Percentiles rank a stretch among this genome's conserved stretches.
Evolutionary conservation across 2,113 vertebrate genomes (phyloP).

Genomic region (Cryptomyrus ogoouensis): DNA sequence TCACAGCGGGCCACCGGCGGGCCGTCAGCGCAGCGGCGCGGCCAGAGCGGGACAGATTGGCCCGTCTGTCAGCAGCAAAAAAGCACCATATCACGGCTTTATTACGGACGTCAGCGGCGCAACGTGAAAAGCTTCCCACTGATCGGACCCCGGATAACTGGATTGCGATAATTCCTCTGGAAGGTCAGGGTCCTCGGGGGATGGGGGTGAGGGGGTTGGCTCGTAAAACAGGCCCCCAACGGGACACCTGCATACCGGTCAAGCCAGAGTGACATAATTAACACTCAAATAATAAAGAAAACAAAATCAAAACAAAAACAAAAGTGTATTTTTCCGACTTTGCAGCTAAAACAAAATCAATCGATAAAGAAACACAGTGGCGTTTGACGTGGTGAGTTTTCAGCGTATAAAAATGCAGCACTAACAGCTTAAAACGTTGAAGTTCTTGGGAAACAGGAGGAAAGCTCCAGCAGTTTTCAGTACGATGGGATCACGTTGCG

Average conservation of each 20-base stretch:
- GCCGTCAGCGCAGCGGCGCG: constrained; percentile 26
- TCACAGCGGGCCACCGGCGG: constrained; percentile 26
- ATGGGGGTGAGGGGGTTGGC: not conserved
- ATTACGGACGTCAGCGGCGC: constrained; percentile 51
- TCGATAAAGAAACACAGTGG: not conserved
- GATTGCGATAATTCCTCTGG: constrained; percentile 50
- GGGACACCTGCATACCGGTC: not conserved
- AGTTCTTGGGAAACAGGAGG: not conserved
- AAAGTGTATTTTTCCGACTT: not conserved
- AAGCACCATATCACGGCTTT: constrained; percentile 43
- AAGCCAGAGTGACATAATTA: not conserved
- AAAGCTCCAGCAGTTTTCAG: not conserved
- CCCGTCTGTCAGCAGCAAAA: constrained; percentile 45
- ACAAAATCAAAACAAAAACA: not conserved
- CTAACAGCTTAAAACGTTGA: not conserved
- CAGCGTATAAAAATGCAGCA: not conserved
- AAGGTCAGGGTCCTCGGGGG: constrained; percentile 15
- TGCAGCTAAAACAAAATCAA: not conserved
- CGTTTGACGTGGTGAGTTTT: not conserved
- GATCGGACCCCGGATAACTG: constrained; percentile 53
- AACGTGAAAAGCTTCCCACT: constrained; percentile 40
- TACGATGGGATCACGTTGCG: not conserved
- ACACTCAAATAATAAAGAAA: not conserved
- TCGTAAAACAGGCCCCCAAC: not conserved
- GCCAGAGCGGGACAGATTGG: constrained; percentile 28